Evolutionary conservation across 2,888 invertebrate genomes (phyloP).

Genomic region (Ectemnius continuus): DNA sequence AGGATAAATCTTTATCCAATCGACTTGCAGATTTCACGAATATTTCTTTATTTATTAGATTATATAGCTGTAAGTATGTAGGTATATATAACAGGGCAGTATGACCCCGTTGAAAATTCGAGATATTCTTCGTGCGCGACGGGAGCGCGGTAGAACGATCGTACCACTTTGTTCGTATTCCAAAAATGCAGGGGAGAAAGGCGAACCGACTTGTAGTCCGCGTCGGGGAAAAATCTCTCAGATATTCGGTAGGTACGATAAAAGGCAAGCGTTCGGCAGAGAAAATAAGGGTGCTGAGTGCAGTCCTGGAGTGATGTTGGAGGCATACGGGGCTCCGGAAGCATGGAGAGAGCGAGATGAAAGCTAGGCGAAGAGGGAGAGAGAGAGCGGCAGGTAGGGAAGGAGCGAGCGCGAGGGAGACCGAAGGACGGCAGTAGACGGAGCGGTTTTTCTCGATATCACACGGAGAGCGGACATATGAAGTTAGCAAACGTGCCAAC

Average conservation of each 20-base stretch:
- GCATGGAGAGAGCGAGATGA: background rate
- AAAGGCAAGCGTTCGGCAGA: constrained; percentile 28
- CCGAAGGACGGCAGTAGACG: constrained; percentile 19
- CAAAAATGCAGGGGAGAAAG: background rate
- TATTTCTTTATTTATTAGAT: too few species aligned
- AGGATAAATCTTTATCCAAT: too few species aligned
- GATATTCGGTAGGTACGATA: constrained; percentile 40
- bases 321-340: background rate
- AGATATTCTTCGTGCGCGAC: too few species aligned
- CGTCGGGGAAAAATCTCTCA: constrained; percentile 22
- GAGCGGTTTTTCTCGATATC: constrained; percentile 54
- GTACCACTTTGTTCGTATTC: too few species aligned
- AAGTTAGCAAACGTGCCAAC: constrained; percentile 69
- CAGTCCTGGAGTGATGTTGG: constrained; percentile 8
- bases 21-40: too few species aligned
- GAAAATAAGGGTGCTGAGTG: constrained; percentile 36
- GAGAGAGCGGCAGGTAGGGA: background rate
- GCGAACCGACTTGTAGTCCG: background rate
- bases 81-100: too few species aligned
- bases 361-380: background rate
- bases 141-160: too few species aligned
- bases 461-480: constrained; percentile 55
- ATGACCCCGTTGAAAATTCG: too few species aligned
- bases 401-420: constrained; percentile 12
- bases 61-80: too few species aligned